Base-by-base conservation (phyloP, 2,888 invertebrate genomes). In the Orthonychiurus folsomi region DNA sequence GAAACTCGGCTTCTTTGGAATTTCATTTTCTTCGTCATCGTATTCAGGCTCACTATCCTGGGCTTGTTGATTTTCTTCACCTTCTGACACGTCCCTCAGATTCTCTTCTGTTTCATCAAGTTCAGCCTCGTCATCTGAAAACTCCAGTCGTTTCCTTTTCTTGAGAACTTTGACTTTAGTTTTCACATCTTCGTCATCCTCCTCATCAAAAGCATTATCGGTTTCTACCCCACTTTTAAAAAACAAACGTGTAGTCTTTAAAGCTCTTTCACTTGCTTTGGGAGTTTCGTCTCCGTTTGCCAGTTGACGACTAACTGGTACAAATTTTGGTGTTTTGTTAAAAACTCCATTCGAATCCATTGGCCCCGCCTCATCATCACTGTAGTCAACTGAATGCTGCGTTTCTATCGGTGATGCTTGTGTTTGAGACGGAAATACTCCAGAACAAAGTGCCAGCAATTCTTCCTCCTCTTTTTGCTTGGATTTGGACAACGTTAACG, bases 391-490 rank as follows among this genome's bases (percentile, higher is more conserved):
- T n/a, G 48, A 48, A 5, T 52, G 24, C 24, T 52, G 69, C 9
- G 63, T 61, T 37, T 71, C 71, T 9, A 48, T 21, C 59, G 73
- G 63, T 66, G 73, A 60, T 70, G 73, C 23, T 72, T 74, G 69
- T 74, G 75, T 23, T 55, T 76, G 81, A 67, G 74, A 78, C 63
- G 74, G 78, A 76, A 81, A 86, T 69, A 74, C 80, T 2, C 85
- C 86, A 0, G 82, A 81, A 70, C 81, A 81, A 12, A 82, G 70
- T 1, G 77, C 79, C 60, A 79, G 66, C 24, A 78, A 64, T 61
- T 77, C 77, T 52, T 74, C 73, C 18, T 65, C 64, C 2, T 62
- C 52, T 52, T 12, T 9, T 9, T 5, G 37, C 15, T 37, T 37
- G 15, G 37, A 37, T 37, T 37, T 37, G 37, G 37, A 37, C 5